Evolutionary conservation across 2,113 vertebrate genomes (phyloP).

Genomic region (Pomatostomus ruficeps): DNA sequence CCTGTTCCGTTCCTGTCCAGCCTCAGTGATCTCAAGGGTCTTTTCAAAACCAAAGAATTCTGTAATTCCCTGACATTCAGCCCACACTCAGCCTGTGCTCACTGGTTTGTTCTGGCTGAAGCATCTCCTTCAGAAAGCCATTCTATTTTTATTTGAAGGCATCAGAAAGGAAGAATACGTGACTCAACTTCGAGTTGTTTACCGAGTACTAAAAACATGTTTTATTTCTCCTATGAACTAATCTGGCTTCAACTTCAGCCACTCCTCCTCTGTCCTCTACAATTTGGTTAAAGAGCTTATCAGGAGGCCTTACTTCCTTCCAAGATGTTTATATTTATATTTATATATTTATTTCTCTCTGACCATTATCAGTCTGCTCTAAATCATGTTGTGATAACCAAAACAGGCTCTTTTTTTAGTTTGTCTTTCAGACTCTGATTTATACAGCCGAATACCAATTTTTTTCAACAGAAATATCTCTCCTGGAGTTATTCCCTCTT

Average conservation of each 20-base stretch:
- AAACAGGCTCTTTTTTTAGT: accelerated
- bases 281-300: not conserved
- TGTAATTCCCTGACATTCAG: not conserved
- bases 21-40: accelerated
- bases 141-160: not conserved
- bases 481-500: not conserved
- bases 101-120: not conserved
- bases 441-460: not conserved
- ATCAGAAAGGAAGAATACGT: not conserved
- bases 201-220: not conserved
- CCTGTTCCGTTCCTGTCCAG: accelerated
- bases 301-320: not conserved
- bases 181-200: not conserved
- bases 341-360: not conserved
- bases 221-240: not conserved
- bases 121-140: not conserved
- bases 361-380: not conserved
- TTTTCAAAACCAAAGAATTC: not conserved
- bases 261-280: not conserved
- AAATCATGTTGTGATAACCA: not conserved
- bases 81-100: not conserved
- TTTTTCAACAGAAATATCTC: not conserved
- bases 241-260: not conserved
- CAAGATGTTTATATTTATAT: not conserved
- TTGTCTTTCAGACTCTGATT: not conserved